A percentile compares a stretch with the other conserved stretches of the same genome.
These are phyloP conservation scores for Isichthys henryi DNA, from an alignment of 2,113 vertebrate species.

Conservation along the genomic window DNA sequence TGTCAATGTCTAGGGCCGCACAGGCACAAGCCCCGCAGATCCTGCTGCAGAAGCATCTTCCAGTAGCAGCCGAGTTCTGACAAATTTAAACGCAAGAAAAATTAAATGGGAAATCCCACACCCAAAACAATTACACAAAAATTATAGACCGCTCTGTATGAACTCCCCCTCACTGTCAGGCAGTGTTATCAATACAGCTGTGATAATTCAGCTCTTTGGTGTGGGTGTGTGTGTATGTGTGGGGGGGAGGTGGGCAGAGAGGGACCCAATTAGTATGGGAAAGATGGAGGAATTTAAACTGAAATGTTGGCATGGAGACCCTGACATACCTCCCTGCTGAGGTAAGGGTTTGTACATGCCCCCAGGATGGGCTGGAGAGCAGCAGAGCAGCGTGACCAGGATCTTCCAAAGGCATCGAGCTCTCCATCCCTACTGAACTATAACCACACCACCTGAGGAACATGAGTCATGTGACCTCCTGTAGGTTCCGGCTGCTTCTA, in stretches of 20 bases:
- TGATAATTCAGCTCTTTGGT: neutral
- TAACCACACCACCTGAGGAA: neutral
- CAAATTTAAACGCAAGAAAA: conserved; percentile 45
- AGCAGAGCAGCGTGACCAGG: neutral
- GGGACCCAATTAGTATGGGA: neutral
- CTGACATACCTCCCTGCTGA: neutral
- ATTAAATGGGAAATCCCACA: conserved; percentile 39
- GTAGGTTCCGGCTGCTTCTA: neutral
- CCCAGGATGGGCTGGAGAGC: neutral
- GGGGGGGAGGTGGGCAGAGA: neutral
- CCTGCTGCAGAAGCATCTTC: neutral
- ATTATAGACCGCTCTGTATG: conserved; percentile 19
- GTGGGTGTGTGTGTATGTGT: neutral
- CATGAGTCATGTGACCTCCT: neutral
- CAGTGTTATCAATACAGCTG: neutral
- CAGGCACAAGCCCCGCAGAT: neutral
- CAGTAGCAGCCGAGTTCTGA: conserved; percentile 33
- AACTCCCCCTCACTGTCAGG: conserved; percentile 4
- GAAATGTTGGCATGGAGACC: neutral
- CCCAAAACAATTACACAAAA: conserved; percentile 35
- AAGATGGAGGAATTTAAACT: neutral
- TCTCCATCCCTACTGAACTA: neutral
- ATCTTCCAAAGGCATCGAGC: neutral
- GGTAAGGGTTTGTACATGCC: neutral
- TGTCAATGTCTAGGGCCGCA: neutral